Conservation (phyloP, 2,113 vertebrate genomes). For the human region DNA sequence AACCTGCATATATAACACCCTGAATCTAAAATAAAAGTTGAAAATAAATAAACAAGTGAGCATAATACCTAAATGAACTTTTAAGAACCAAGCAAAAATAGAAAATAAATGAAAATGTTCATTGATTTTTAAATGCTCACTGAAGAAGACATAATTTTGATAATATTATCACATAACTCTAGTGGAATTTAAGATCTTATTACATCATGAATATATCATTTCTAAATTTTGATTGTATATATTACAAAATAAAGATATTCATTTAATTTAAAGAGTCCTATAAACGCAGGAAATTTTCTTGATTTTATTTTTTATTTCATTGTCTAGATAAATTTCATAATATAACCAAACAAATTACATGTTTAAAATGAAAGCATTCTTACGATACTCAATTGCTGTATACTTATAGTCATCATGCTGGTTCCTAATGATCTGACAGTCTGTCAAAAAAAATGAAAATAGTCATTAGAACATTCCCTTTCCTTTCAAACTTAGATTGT, state of each 20-base stretch:
- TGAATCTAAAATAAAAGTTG: no score
- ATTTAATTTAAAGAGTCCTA: neutral
- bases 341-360: conserved; percentile 35
- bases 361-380: conserved; percentile 45
- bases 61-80: no score
- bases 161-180: neutral
- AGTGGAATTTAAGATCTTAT: neutral
- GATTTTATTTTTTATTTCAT: conserved; percentile 40
- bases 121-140: conserved; percentile 18
- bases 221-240: neutral
- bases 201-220: neutral
- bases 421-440: conserved; percentile 44
- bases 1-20: no score
- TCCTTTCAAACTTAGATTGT: conserved; percentile 41
- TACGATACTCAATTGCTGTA: neutral
- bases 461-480: conserved; percentile 10
- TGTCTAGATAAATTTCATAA: conserved; percentile 44
- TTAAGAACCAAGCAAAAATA: no score
- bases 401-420: neutral
- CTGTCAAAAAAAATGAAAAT: conserved; percentile 47
- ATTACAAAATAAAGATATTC: neutral
- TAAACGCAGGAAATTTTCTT: neutral
- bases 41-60: no score
- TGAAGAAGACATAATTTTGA: neutral
- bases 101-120: neutral